Base-by-base conservation (phyloP, 2,888 invertebrate species). In the Drosophila quinaria region DNA sequence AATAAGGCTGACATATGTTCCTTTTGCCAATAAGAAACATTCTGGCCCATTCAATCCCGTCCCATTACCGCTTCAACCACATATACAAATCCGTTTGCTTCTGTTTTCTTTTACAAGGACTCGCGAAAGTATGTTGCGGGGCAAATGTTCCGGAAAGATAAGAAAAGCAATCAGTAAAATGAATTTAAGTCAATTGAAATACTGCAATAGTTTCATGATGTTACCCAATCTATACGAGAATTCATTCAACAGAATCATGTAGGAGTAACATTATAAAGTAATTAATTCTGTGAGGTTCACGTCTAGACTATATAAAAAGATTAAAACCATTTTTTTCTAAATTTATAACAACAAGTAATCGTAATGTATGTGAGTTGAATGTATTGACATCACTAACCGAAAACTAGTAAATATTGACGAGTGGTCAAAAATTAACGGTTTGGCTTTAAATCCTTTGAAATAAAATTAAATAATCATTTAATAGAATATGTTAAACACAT, bases 1-100 rank as follows among this genome's bases (percentile, higher is more conserved):
- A 80, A 70, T 65, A 76, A 70, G 63, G 52, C 68, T 86, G 76
- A 74, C 85, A 85, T 85, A 85, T 85, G 85, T 88, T 73, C 59
- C 49, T 39, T 69, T 70, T 70, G 35, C 64, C 54, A 68, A 60
- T 62, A 66, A 71, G 52, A 52, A 68, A 51, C 46, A 46, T 22
- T 52, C 49, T 58, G 17, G 33, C 9, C 10, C 42, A 6, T 44
- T n/a, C 22, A 37, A 9, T 6, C 31, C 49, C 17, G 29, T 39
- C 49, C 47, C 42, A 54, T 19, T 47, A 33, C 50, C 17, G 35
- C 41, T 46, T 42, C 42, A 61, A 77, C 66, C 67, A 70, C 59
- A 50, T 35, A 51, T 41, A 41, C 10, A 55, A 54, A 49, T 31
- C 22, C 39, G 19, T 15, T 44, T 25, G 44, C 44, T 44, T 44